These are phyloP conservation scores for Pagetopsis macropterus DNA, from an alignment of 2,797 vertebrate species.

Conservation along the genomic window DNA sequence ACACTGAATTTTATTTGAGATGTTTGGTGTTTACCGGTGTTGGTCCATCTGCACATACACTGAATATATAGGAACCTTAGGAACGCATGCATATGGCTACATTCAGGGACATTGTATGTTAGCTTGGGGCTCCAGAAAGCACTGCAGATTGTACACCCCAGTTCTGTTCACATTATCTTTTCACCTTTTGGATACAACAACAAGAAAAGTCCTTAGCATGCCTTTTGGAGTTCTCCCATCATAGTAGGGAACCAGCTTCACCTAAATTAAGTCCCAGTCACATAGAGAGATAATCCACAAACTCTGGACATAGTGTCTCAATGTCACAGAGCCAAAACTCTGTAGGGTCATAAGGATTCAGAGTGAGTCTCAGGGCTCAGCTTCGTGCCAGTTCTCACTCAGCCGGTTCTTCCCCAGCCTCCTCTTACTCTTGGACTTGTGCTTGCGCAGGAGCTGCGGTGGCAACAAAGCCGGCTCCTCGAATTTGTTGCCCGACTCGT, in stretches of 20 bases:
- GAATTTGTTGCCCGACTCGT: conserved; percentile 92
- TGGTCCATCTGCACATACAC: conserved; percentile 31
- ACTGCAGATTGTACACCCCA: conserved; percentile 11
- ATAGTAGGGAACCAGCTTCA: conserved; percentile 53
- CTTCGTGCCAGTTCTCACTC: conserved; percentile 83
- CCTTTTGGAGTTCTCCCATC: conserved; percentile 39
- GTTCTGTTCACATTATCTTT: conserved; percentile 56
- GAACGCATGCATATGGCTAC: conserved; percentile 41
- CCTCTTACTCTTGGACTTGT: conserved; percentile 90
- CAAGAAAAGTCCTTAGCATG: conserved; percentile 36
- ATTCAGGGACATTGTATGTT: conserved; percentile 36
- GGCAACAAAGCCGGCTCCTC: conserved; percentile 84
- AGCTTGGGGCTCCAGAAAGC: conserved; percentile 15
- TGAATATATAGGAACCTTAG: conserved; percentile 25
- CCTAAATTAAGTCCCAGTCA: conserved; percentile 55
- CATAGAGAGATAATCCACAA: conserved; percentile 69
- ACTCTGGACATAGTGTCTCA: conserved; percentile 36
- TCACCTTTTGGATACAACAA: conserved; percentile 37
- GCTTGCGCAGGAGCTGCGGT: conserved; percentile 82
- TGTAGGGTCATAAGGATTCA: conserved; percentile 4
- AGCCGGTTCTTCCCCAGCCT: conserved; percentile 87
- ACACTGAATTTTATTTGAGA: conserved; percentile 46
- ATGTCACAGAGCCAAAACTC: conserved; percentile 32
- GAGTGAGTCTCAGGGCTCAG: conserved; percentile 78
- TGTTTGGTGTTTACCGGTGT: conserved; percentile 47